These are phyloP conservation scores for Baryphthengus martii DNA, from an alignment of 2,113 vertebrate genomes.

Conservation along the genomic window DNA sequence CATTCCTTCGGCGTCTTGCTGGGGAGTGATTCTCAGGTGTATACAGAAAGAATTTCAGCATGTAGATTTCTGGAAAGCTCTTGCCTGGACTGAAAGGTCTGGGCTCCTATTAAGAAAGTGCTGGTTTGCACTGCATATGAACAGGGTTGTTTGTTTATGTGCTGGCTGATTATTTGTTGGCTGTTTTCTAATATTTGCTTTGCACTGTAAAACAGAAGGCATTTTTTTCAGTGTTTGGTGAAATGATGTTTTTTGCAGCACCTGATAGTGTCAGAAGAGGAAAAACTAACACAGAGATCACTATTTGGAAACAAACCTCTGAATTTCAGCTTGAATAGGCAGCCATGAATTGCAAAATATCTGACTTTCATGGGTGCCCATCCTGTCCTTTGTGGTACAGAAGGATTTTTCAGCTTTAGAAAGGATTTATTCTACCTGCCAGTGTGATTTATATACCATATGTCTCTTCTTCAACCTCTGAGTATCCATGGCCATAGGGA, in stretches of 20 bases:
- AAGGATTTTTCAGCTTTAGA: conserved; percentile 3
- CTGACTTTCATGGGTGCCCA: not conserved
- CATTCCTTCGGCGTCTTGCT: not conserved
- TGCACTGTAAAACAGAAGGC: not conserved
- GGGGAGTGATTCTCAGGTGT: not conserved
- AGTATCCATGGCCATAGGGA: not conserved
- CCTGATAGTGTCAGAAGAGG: not conserved
- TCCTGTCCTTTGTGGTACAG: conserved; percentile 29
- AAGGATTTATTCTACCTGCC: conserved; percentile 34
- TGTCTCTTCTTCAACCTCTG: not conserved
- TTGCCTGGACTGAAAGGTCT: not conserved
- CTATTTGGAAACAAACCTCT: not conserved
- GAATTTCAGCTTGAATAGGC: not conserved
- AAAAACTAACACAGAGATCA: not conserved
- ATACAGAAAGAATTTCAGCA: not conserved
- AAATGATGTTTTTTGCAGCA: not conserved
- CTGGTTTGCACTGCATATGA: not conserved
- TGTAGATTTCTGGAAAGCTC: not conserved
- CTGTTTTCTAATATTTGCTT: not conserved
- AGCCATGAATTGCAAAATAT: conserved; percentile 22
- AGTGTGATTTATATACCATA: conserved; percentile 46
- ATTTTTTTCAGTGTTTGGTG: not conserved
- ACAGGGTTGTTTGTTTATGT: not conserved
- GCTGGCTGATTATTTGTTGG: not conserved
- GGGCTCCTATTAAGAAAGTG: not conserved